Conservation (phyloP, 2,888 invertebrate genomes). For the Callyntrura guangdongensis region DNA sequence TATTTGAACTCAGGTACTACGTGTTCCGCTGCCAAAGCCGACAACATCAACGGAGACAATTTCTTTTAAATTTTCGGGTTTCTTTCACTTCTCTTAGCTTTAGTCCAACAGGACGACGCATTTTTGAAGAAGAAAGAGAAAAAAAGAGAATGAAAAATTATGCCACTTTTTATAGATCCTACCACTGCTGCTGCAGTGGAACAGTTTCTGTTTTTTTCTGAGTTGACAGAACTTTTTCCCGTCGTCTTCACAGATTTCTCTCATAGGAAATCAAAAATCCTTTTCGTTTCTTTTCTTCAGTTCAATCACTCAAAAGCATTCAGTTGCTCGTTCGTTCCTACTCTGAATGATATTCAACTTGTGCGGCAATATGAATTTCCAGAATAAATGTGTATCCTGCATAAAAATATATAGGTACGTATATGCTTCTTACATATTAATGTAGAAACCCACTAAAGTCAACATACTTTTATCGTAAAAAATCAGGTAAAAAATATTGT, state of each 20-base stretch:
- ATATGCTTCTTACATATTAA: not conserved
- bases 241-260: conserved; percentile 65
- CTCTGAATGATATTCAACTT: conserved; percentile 17
- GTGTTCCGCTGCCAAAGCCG: not conserved
- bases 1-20: not conserved
- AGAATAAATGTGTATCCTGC: not conserved
- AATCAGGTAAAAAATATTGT: conserved; percentile 20
- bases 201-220: conserved; percentile 7
- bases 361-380: too few relatives aligned
- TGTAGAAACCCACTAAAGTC: not conserved
- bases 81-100: not conserved
- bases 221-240: conserved; percentile 66
- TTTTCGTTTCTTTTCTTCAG: conserved; percentile 61
- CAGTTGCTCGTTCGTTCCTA: not conserved
- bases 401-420: not conserved
- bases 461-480: not conserved
- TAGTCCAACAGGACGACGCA: not conserved
- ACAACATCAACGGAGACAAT: not conserved
- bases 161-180: conserved; percentile 35
- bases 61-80: not conserved
- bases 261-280: conserved; percentile 77
- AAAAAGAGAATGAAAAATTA: conserved; percentile 39
- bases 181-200: conserved; percentile 13
- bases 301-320: conserved; percentile 75
- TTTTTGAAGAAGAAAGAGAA: too few relatives aligned